A percentile compares a stretch with the other conserved stretches of the same genome.
These are phyloP conservation scores for Philereme transversata DNA, from an alignment of 2,888 invertebrate genomes.

Conservation along the genomic window DNA sequence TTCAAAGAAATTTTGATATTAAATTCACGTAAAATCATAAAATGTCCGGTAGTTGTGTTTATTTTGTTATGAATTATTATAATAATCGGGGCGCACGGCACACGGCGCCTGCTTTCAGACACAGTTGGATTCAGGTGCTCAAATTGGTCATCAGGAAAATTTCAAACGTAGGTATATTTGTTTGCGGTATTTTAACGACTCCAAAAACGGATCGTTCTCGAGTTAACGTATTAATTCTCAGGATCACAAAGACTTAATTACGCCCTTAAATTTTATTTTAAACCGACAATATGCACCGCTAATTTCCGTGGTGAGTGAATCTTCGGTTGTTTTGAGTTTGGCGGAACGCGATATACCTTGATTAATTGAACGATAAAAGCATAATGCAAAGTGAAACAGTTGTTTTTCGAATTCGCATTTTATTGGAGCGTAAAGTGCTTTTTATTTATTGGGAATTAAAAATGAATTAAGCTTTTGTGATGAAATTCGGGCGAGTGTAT, in stretches of 20 bases:
- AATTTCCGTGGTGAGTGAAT: conserved; percentile 37
- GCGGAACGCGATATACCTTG: conserved; percentile 55
- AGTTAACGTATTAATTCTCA: conserved; percentile 70
- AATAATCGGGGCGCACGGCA: conserved; percentile 46
- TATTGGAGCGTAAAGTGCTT: conserved; percentile 68
- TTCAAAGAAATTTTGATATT: conserved; percentile 59
- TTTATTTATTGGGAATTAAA: conserved; percentile 72
- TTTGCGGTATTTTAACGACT: conserved; percentile 70
- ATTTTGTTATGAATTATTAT: conserved; percentile 50
- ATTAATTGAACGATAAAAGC: conserved; percentile 68
- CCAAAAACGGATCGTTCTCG: conserved; percentile 58
- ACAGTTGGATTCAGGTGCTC: conserved; percentile 43
- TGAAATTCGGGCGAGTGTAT: conserved; percentile 24
- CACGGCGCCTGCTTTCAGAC: conserved; percentile 40
- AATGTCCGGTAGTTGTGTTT: conserved; percentile 43
- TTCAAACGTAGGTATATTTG: conserved; percentile 54
- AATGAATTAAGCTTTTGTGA: conserved; percentile 49
- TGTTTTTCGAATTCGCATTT: conserved; percentile 62
- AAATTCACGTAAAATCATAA: conserved; percentile 46
- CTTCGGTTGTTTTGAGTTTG: conserved; percentile 60
- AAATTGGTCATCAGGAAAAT: conserved; percentile 45
- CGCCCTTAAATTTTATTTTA: conserved; percentile 76
- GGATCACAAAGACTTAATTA: conserved; percentile 73
- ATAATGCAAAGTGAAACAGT: conserved; percentile 58
- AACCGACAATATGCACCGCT: conserved; percentile 65